These are phyloP conservation scores for Operophtera brumata DNA, from an alignment of 2,888 invertebrate species.

Conservation along the genomic window DNA sequence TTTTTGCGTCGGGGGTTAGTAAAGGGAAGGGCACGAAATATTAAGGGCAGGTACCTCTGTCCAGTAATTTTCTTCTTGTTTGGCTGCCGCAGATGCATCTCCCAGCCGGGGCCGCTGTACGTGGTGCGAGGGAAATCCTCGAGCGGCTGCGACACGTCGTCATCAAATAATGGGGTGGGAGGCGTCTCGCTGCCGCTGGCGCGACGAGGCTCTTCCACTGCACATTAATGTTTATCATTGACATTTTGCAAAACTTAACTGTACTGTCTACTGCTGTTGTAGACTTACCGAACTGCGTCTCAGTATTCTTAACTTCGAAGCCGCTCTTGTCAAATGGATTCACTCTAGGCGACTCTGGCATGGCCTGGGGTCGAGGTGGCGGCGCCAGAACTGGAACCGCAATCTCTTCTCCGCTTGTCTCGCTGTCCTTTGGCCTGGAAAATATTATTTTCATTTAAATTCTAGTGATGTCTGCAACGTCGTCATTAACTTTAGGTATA, in stretches of 20 bases:
- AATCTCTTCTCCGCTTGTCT: conserved; percentile 41
- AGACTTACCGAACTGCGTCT: conserved; percentile 37
- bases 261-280: too few relatives aligned
- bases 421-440: conserved; percentile 78
- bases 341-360: conserved; percentile 82
- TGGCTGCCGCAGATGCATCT: conserved; percentile 96
- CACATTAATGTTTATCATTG: background rate
- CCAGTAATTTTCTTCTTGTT: conserved; percentile 98
- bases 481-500: too few relatives aligned
- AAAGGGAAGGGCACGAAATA: background rate
- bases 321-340: conserved; percentile 89
- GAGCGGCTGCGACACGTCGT: conserved; percentile 94
- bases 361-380: conserved; percentile 80
- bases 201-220: conserved; percentile 38
- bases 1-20: background rate
- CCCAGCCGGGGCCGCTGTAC: conserved; percentile 94
- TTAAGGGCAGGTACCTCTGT: conserved; percentile 78
- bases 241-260: background rate
- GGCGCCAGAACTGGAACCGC: conserved; percentile 87
- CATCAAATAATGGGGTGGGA: conserved; percentile 96
- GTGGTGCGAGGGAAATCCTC: conserved; percentile 93
- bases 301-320: conserved; percentile 58
- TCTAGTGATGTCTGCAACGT: too few relatives aligned
- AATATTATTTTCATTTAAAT: background rate
- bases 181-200: conserved; percentile 84